Base-by-base conservation (phyloP, 2,113 vertebrate genomes). In the Martes martes region DNA sequence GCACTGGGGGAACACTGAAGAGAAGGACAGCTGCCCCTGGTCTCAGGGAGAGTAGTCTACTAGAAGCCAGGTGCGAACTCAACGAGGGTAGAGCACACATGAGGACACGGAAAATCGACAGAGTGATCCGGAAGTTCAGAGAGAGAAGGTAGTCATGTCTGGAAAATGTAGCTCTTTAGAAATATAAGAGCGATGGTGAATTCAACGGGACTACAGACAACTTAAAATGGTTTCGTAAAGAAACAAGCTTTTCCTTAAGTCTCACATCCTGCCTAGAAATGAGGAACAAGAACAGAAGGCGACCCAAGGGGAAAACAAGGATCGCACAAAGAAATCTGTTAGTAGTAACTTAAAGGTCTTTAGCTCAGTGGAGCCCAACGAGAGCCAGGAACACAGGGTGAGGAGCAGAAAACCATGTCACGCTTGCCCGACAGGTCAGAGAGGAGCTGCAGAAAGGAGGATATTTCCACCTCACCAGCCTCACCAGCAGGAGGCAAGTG, bases 81-180 rank as follows among this genome's bases (percentile, higher is more conserved):
- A 93, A 93, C 28, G 33, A 96, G 11, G 42, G 69, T 45, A 88
- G 39, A 85, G 57, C 24, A 74, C 4, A 11, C n/a, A 36, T 21
- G 50, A 89, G 57, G 36, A 45, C 74, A 18, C 19, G 45, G 45
- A 42, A 94, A 87, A 59, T 57, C 16, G 50, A 83, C 69, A 95
- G 84, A 91, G 55, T 36, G 23, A 92, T 59, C 47, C 33, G 18
- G 13, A 47, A 85, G 47, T 94, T 95, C 47, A 81, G 87, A 80
- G 24, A 91, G 47, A 69, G 83, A 86, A 76, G 28, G 50, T 63
- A 95, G 87, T 89, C 63, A 63, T 8, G 26, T 69, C 67, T 80
- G 47, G 52, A 88, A 88, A 88, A 88, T 42, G 78, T 16, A 95
- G 59, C 78, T 84, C 59, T 84, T 84, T 76, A 87, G 39, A 96